These are phyloP conservation scores for Sphaerophoria taeniata DNA, from an alignment of 2,888 invertebrate genomes.

Conservation along the genomic window DNA sequence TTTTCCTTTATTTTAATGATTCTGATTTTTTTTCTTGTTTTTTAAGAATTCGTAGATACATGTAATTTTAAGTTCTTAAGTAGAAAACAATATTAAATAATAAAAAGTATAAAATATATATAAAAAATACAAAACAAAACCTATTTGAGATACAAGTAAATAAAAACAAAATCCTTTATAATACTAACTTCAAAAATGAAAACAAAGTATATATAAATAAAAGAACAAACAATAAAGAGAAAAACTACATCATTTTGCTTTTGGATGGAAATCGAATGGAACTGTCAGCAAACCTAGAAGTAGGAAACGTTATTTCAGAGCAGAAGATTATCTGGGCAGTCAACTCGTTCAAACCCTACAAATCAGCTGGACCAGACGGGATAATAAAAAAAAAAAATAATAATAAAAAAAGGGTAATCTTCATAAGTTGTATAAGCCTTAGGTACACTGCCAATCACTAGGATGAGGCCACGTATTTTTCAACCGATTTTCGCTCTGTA, in stretches of 20 bases:
- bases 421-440: too few species aligned
- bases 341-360: too few species aligned
- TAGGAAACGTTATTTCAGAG: too few species aligned
- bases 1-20: constrained; percentile 17
- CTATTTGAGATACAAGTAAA: constrained; percentile 71
- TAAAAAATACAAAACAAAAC: constrained; percentile 24
- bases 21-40: constrained; percentile 17
- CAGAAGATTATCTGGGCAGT: too few species aligned
- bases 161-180: constrained; percentile 61
- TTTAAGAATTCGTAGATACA: constrained; percentile 73
- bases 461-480: too few species aligned
- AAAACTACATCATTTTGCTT: constrained; percentile 65
- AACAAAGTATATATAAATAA: constrained; percentile 60
- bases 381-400: too few species aligned
- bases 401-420: too few species aligned
- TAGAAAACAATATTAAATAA: constrained; percentile 72
- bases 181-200: constrained; percentile 60
- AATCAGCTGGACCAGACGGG: too few species aligned
- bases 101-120: constrained; percentile 30
- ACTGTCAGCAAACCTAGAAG: constrained; percentile 34
- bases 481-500: too few species aligned
- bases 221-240: constrained; percentile 38
- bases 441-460: too few species aligned
- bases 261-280: constrained; percentile 45
- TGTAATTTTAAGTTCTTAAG: constrained; percentile 73